Evolutionary conservation across 2,797 vertebrate species (phyloP).

Genomic region (Sparidentex hasta): DNA sequence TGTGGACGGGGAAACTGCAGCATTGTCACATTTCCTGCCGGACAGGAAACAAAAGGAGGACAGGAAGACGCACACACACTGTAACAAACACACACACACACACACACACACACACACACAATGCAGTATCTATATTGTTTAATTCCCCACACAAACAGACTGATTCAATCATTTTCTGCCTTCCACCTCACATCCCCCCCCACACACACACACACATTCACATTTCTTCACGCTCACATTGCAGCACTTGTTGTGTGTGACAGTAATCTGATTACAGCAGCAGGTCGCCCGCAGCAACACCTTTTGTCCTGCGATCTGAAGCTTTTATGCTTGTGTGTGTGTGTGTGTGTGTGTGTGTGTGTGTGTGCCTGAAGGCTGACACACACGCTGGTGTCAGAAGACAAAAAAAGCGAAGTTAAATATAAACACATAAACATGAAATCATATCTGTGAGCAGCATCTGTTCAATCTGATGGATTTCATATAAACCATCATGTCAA

Average conservation of each 20-base stretch:
- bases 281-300: slow-evolving; percentile 62
- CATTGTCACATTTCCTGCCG: slow-evolving; percentile 66
- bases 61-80: slow-evolving; percentile 33
- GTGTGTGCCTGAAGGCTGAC: slow-evolving; percentile 9
- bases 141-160: slow-evolving; percentile 24
- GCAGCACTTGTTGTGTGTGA: slow-evolving; percentile 44
- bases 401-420: slow-evolving; percentile 69
- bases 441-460: slow-evolving; percentile 54
- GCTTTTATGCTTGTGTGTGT: slow-evolving; percentile 6
- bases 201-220: too few species aligned
- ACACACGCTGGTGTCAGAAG: slow-evolving; percentile 32
- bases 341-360: not conserved
- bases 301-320: slow-evolving; percentile 64
- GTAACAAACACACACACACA: not conserved
- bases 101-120: slow-evolving; percentile 15
- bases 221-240: slow-evolving; percentile 52
- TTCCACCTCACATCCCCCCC: slow-evolving; percentile 4
- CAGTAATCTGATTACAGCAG: slow-evolving; percentile 74
- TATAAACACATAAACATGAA: slow-evolving; percentile 57
- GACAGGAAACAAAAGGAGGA: slow-evolving; percentile 62
- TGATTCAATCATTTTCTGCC: slow-evolving; percentile 22
- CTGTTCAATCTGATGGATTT: slow-evolving; percentile 63
- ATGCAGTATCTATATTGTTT: slow-evolving; percentile 21
- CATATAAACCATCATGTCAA: slow-evolving; percentile 54
- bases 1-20: slow-evolving; percentile 50